Base-by-base conservation (phyloP, 2,888 invertebrate species). In the Sympetrum striolatum region DNA sequence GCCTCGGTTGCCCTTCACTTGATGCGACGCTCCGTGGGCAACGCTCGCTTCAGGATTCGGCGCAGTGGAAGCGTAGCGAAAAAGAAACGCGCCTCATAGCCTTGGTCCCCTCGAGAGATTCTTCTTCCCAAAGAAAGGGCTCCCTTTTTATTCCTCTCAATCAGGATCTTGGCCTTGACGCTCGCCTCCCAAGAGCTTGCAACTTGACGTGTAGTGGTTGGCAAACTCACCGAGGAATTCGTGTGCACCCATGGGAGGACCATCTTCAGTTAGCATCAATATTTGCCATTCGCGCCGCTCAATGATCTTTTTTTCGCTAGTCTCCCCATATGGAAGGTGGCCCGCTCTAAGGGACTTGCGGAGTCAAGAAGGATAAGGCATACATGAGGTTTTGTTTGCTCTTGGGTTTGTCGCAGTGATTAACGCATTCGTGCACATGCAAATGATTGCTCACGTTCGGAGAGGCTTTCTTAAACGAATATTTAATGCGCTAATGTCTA, bases 101-200 rank as follows among this genome's bases (percentile, higher is more conserved):
- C 64, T 64, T 64, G 64, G 64, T 64, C 12, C 64, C 64, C 8
- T 64, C 60, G 18, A 39, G 39, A 39, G 39, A 39, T 39, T 39
- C 39, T 60, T 60, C 22, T 60, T 60, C 22, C 25, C 0, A 25
- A 25, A 25, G n/a, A 64, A 64, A 8, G 64, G 25, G 5, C 64
- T 64, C 25, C 64, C 22, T 64, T n/a, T 60, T n/a, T 60, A 18
- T 64, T 73, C 31, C 73, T 31, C 25, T 73, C 73, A 2, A 14
- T 25, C 73, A 31, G n/a, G 73, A 53, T 73, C 31, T 31, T 60
- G 86, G 86, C 86, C 86, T 86, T 86, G 86, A 37, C 86, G 60
- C 35, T 82, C 44, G 82, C 35, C 58, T 82, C 44, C 82, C 82
- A 82, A 82, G 64, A 64, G 64, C 64, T 60, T 31, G 73, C 73